These are phyloP conservation scores for Plebejus melissa DNA, from an alignment of 2,888 invertebrate species.

Conservation along the genomic window DNA sequence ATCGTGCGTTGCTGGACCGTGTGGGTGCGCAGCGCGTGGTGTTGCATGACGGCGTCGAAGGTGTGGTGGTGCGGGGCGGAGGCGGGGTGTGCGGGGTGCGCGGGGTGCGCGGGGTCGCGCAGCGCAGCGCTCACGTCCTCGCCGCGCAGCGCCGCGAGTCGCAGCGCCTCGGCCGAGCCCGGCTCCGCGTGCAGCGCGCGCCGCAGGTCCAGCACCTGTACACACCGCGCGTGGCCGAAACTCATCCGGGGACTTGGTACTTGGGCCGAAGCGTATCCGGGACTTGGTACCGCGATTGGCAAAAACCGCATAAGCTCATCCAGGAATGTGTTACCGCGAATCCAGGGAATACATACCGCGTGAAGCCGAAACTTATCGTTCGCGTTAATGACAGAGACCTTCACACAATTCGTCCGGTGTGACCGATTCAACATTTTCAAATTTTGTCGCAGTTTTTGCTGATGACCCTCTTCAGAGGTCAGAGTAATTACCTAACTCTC, in stretches of 20 bases:
- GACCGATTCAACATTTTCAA: background rate
- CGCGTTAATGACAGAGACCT: too few relatives aligned
- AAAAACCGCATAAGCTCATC: background rate
- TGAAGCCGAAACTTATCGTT: background rate
- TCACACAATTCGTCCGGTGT: background rate
- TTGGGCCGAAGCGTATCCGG: background rate
- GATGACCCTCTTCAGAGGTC: too few relatives aligned
- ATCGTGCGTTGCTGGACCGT: slow-evolving; percentile 49
- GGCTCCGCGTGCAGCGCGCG: slow-evolving; percentile 88
- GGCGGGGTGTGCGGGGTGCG: slow-evolving; percentile 46
- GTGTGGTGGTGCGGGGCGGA: slow-evolving; percentile 71
- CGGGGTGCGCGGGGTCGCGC: slow-evolving; percentile 45
- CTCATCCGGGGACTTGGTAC: slow-evolving; percentile 24
- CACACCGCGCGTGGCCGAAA: slow-evolving; percentile 46
- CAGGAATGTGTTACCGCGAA: background rate
- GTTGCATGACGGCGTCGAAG: slow-evolving; percentile 78
- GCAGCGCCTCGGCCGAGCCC: slow-evolving; percentile 76
- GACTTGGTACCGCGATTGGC: background rate
- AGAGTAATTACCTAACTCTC: too few relatives aligned
- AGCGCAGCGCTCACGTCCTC: slow-evolving; percentile 77
- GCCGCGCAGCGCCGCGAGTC: slow-evolving; percentile 73
- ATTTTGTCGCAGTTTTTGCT: background rate
- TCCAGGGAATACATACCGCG: background rate
- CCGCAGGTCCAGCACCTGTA: slow-evolving; percentile 89
- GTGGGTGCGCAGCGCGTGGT: slow-evolving; percentile 74